These are phyloP conservation scores for Aphidius gifuensis DNA, from an alignment of 1,140 invertebrate genomes.

Conservation along the genomic window DNA sequence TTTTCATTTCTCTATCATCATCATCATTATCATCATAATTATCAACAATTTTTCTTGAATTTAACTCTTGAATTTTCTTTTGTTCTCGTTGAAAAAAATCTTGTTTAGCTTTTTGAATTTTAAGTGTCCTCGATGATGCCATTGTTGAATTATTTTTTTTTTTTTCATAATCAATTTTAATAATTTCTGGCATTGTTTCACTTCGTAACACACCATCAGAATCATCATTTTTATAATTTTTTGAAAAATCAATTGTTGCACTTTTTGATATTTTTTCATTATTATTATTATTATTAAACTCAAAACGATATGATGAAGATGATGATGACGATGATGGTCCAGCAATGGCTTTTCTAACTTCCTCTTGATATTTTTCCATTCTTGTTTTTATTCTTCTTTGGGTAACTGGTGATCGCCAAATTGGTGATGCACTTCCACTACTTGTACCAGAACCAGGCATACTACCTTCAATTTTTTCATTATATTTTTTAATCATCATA, in stretches of 20 bases:
- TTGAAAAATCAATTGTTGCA: constrained; percentile 10
- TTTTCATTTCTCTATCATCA: background rate
- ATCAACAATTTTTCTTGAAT: background rate
- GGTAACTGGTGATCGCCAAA: constrained; percentile 59
- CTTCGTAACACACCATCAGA: background rate
- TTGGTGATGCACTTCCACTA: constrained; percentile 59
- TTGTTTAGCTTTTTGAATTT: constrained; percentile 63
- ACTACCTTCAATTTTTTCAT: constrained; percentile 55
- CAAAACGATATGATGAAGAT: constrained; percentile 30
- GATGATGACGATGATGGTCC: background rate
- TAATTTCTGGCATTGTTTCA: constrained; percentile 14
- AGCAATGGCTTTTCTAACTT: constrained; percentile 35
- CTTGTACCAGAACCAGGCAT: constrained; percentile 39
- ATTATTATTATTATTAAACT: constrained; percentile 44
- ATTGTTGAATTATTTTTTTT: background rate
- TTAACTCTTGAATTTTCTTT: background rate
- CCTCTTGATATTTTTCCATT: constrained; percentile 59
- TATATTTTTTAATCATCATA: constrained; percentile 67
- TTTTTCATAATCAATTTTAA: constrained; percentile 1
- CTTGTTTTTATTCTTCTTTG: constrained; percentile 58
- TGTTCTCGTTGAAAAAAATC: constrained; percentile 54
- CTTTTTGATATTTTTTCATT: constrained; percentile 13
- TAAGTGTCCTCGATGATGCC: constrained; percentile 48
- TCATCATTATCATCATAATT: background rate
- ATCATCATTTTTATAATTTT: background rate